Base-by-base conservation (phyloP, 2,888 invertebrate species). In the Marronus borbonicus region DNA sequence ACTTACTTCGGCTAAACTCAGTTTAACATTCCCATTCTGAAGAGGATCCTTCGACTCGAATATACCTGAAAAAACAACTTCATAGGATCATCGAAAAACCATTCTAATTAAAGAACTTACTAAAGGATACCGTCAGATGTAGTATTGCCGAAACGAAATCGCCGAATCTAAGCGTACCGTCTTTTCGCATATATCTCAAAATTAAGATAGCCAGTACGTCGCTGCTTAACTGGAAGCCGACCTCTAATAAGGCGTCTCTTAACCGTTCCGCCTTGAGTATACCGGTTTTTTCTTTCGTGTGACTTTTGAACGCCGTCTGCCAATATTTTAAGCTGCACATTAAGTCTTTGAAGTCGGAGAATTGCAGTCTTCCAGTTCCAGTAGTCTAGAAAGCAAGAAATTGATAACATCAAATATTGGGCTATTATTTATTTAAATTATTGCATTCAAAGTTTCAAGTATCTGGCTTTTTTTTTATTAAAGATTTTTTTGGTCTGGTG, bases 81-180 rank as follows among this genome's bases (percentile, higher is more conserved):
- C 55, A 7, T 10, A n/a, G 17, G n/a, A 44, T 44, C 44, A 55
- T 39, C 28, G 7, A 28, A 24, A 7, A 55, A 1, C 31, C 4
- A 0, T 64, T 10, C 12, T 28, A 14, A 7, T 31, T 14, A 12
- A 2, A 14, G 7, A 4, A 89, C 92, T 92, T 90, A 95, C 97
- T 94, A 87, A 97, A 97, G 20, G 97, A 96, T 74, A 96, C 93
- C 82, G 95, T 96, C 79, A 97, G 90, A 86, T 97, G 96, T 84
- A 97, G 90, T 84, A 97, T 95, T 62, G 96, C 95, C 0, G 96
- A 95, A 1, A 97, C 97, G 86, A 97, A 97, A 88, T 97, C 97
- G 10, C 97, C 97, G 85, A 97, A 96, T 82, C 97, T 90, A 64
- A 97, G 90, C 77, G 97, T 97, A 55, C 97, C 97, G 87, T 97